A percentile compares a stretch with the other conserved stretches of the same genome.
Conservation (phyloP, 2,113 vertebrate species). For the Cepphus grylle region DNA sequence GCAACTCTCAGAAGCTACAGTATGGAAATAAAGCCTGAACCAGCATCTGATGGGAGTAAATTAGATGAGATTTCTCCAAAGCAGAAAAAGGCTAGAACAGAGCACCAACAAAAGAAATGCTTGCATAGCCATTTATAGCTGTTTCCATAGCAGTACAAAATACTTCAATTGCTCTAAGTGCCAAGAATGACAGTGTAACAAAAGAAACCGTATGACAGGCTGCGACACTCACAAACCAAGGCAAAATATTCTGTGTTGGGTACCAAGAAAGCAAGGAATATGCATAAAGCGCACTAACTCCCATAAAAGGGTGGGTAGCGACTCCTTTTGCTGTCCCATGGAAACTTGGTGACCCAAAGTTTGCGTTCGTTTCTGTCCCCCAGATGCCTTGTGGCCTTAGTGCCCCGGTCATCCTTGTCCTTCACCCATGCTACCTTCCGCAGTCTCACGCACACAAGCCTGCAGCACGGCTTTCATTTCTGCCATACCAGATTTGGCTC, state of each 20-base stretch:
- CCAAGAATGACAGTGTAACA: constrained; percentile 11
- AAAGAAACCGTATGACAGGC: not conserved
- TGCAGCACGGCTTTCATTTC: not conserved
- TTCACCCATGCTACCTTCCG: not conserved
- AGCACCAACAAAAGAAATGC: constrained; percentile 41
- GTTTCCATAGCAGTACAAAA: constrained; percentile 53
- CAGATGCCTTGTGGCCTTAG: not conserved
- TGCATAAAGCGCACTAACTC: not conserved
- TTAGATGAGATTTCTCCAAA: constrained; percentile 24
- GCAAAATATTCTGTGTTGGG: not conserved
- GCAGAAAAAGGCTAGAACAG: constrained; percentile 12
- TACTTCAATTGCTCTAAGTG: constrained; percentile 14
- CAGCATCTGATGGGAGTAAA: not conserved
- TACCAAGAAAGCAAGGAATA: not conserved
- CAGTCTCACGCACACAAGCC: rapidly evolving
- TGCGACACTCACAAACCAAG: not conserved
- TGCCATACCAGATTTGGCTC: rapidly evolving
- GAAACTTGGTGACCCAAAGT: not conserved
- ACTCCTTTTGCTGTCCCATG: not conserved
- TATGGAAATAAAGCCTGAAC: not conserved
- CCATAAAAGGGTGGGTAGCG: not conserved
- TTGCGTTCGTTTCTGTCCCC: not conserved
- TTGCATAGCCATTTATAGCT: constrained; percentile 50
- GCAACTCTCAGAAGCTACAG: not conserved
- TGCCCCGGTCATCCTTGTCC: rapidly evolving